Evolutionary conservation across 2,113 vertebrate genomes (phyloP), one percentile per base, ranked within the genome.

Genomic region (Rana temporaria): DNA sequence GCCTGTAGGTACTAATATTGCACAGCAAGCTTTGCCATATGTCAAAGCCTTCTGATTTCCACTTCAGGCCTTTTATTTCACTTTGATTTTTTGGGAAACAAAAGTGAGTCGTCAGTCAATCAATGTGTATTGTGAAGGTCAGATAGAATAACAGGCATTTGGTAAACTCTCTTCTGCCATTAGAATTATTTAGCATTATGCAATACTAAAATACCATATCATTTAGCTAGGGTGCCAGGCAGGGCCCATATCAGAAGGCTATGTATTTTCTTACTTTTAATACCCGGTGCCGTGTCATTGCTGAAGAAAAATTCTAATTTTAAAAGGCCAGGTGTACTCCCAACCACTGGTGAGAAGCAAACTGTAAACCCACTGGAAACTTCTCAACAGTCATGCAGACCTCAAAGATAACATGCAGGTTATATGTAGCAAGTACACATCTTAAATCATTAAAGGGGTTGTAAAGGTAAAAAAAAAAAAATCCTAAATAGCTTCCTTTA

Each of bases 1-100:
- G 91, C 94, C 93, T 92, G 91, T 83, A 88, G 92, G 90, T 91
- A 87, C 89, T 91, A 91, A 91, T 90, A 90, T 86, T 88, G 90
- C 93, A 89, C 90, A 92, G 91, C 90, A 90, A 93, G 92, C 88
- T 90, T 90, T 89, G 88, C 89, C 90, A 78, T 90, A 90, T 92
- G 89, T 95, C 93, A 94, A 95, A 95, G 94, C 93, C 93, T 94
- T 98, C 97, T 99, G 95, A 98, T 98, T 98, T 97, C 91, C 93
- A 96, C 95, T 97, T 93, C 95, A 96, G 93, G 95, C 96, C 56
- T 93, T 96, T 94, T 93, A 92, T 94, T 95, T 94, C 93, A 90
- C 95, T 98, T 98, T 98, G 95, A 98, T 97, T 98, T 97, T 91
- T 96, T 89, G 90, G 91, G 87, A 94, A 94, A 94, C 93, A 92